phyloP scores from a whole-genome alignment of 2,113 vertebrate genomes.

The Eudorcas thomsonii region DNA sequence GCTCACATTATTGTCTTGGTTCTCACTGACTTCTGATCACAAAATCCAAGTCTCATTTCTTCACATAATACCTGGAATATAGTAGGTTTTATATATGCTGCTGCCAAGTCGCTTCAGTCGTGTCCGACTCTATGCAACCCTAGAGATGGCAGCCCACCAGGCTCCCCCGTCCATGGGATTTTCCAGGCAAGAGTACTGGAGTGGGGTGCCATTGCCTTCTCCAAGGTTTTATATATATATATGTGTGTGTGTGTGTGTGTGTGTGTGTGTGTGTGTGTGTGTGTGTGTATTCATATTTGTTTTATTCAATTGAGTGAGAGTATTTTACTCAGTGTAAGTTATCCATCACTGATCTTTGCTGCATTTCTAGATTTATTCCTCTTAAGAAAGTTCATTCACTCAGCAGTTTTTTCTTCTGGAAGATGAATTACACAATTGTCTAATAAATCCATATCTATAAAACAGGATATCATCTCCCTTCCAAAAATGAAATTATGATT shows the following conservation, averaged over 20 bases:
- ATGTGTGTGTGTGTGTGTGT: no score
- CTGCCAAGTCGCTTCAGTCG: no score
- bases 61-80: neutral
- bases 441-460: neutral
- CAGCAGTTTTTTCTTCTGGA: neutral
- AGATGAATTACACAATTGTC: neutral
- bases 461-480: neutral
- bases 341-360: neutral
- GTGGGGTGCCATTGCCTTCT: no score
- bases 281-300: neutral
- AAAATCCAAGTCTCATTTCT: neutral
- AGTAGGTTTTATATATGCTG: neutral
- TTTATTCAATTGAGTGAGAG: neutral
- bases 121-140: no score
- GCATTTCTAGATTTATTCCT: neutral
- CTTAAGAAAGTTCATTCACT: neutral
- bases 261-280: neutral
- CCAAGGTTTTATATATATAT: no score
- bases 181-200: no score
- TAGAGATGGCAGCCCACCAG: no score
- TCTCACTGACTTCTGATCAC: neutral
- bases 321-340: neutral
- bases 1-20: neutral
- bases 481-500: neutral
- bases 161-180: no score